These are phyloP conservation scores for Diorhabda carinulata DNA, from an alignment of 1,140 invertebrate genomes.

Conservation along the genomic window DNA sequence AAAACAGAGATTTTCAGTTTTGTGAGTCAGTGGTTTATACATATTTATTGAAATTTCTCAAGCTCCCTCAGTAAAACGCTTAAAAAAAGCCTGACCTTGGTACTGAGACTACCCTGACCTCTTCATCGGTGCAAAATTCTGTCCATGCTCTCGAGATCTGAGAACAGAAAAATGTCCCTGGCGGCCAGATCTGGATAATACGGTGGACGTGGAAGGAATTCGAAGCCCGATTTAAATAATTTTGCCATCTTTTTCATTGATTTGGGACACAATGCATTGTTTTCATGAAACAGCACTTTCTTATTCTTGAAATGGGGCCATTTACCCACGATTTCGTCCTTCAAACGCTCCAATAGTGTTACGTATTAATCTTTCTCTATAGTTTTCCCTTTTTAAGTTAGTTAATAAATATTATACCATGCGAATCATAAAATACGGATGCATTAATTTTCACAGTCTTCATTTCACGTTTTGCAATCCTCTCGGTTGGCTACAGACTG, in stretches of 20 bases:
- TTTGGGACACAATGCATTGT: neutral
- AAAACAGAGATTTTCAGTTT: no score
- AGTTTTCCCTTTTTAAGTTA: neutral
- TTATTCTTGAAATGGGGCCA: neutral
- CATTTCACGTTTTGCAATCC: neutral
- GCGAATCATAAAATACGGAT: neutral
- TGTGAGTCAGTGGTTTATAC: no score
- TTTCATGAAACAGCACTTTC: neutral
- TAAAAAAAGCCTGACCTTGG: no score
- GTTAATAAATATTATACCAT: neutral
- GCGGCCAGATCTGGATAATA: neutral
- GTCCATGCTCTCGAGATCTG: neutral
- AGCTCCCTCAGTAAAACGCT: no score
- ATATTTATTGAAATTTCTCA: no score
- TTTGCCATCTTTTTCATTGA: neutral
- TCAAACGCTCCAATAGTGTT: neutral
- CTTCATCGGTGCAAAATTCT: neutral
- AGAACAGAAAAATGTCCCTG: neutral
- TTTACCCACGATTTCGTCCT: neutral
- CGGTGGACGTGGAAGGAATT: neutral
- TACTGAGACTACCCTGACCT: neutral
- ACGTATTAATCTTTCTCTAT: neutral
- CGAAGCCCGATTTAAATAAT: neutral
- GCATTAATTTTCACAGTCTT: neutral
- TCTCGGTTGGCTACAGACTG: neutral